Conservation (phyloP, 2,113 vertebrate species). For the Corythornis cristatus region DNA sequence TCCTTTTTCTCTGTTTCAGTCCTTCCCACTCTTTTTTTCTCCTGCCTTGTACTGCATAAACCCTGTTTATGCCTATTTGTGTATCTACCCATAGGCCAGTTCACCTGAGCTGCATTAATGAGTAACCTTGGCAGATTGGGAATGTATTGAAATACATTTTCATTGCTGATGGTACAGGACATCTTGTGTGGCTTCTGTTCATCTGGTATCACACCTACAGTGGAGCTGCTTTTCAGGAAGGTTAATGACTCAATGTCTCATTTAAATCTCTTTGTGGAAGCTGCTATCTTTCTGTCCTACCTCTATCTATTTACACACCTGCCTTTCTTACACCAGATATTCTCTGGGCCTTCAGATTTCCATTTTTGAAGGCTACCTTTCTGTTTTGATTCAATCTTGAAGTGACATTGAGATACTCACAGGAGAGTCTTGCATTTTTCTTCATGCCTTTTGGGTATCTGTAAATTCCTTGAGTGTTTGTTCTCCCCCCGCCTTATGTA, state of each 20-base stretch:
- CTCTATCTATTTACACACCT: not conserved
- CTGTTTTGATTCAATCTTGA: not conserved
- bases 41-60: not conserved
- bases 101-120: not conserved
- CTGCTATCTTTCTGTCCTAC: not conserved
- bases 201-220: not conserved
- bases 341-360: not conserved
- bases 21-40: not conserved
- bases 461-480: not conserved
- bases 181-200: not conserved
- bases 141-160: not conserved
- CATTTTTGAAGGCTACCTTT: not conserved
- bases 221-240: not conserved
- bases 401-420: not conserved
- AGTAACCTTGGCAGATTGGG: not conserved
- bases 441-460: not conserved
- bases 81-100: not conserved
- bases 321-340: not conserved
- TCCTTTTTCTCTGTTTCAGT: not conserved
- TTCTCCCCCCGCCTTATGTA: not conserved
- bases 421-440: not conserved
- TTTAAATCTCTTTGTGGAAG: not conserved
- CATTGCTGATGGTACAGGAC: fast-evolving
- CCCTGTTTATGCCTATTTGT: not conserved
- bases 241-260: not conserved